phyloP scores from a whole-genome alignment of 2,113 vertebrate species.

The Oncorhynchus masou region DNA sequence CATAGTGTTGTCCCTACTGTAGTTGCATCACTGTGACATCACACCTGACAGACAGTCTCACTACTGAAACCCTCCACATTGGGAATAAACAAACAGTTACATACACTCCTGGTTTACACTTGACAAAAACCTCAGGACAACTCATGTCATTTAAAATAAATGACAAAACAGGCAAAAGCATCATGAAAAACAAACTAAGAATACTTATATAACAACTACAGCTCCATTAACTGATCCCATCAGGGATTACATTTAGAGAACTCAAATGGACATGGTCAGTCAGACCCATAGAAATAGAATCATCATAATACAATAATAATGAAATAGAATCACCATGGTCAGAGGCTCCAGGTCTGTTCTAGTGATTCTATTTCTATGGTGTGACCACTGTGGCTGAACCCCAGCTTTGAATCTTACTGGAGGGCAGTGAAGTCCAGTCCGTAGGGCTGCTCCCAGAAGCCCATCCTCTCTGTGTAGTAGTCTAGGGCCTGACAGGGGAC shows the following conservation, averaged over 20 bases:
- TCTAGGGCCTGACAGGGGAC: slow-evolving; percentile 77
- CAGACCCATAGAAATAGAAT: no score
- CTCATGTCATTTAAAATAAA: no score
- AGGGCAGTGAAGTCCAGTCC: slow-evolving; percentile 80
- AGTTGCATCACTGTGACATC: not conserved
- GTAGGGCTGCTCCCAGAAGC: slow-evolving; percentile 79
- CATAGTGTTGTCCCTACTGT: not conserved
- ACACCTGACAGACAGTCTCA: not conserved
- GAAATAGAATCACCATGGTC: no score
- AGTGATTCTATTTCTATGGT: not conserved
- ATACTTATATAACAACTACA: no score
- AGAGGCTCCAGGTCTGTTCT: no score
- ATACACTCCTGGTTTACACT: not conserved
- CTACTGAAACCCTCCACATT: not conserved
- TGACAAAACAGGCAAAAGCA: no score
- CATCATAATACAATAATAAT: no score
- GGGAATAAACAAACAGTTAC: not conserved
- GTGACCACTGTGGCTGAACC: slow-evolving; percentile 8
- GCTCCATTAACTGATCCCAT: no score
- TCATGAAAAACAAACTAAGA: no score
- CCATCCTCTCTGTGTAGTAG: slow-evolving; percentile 75
- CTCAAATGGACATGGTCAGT: no score
- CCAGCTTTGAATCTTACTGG: slow-evolving; percentile 49
- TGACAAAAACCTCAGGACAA: no score
- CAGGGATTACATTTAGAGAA: not conserved